Evolutionary conservation across 1,140 invertebrate genomes (phyloP).

Genomic region (Leptinotarsa lineolata): DNA sequence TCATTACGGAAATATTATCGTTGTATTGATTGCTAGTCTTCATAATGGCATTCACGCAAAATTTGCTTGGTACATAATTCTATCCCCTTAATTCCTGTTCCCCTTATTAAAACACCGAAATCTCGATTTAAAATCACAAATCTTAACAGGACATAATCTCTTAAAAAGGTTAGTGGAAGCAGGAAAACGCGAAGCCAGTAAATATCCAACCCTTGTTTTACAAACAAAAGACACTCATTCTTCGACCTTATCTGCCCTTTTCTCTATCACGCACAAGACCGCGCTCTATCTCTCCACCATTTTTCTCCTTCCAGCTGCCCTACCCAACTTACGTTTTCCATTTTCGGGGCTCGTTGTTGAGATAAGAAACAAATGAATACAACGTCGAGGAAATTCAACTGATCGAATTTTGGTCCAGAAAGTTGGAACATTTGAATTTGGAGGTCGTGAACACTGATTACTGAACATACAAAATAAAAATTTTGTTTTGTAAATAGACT

Average conservation of each 20-base stretch:
- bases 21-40: too few species aligned
- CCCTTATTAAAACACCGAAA: neutral
- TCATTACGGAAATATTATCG: too few species aligned
- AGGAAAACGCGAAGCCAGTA: conserved; percentile 23
- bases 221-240: conserved; percentile 32
- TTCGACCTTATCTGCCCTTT: conserved; percentile 31
- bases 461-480: too few species aligned
- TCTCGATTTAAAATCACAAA: conserved; percentile 10
- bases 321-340: conserved; percentile 20
- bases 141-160: conserved; percentile 24
- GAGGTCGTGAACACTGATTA: too few species aligned
- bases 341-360: conserved; percentile 11
- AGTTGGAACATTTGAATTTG: too few species aligned
- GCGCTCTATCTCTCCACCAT: conserved; percentile 23
- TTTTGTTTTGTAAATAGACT: too few species aligned
- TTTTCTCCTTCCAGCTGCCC: conserved; percentile 15
- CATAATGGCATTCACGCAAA: too few species aligned
- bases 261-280: conserved; percentile 30
- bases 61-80: too few species aligned
- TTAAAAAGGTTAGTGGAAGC: conserved; percentile 24
- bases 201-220: conserved; percentile 31
- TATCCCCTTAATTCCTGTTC: neutral
- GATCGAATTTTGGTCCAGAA: neutral
- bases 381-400: neutral
- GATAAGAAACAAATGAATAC: conserved; percentile 13